Base-by-base conservation (phyloP, 2,797 vertebrate genomes). In the Manis pentadactyla region DNA sequence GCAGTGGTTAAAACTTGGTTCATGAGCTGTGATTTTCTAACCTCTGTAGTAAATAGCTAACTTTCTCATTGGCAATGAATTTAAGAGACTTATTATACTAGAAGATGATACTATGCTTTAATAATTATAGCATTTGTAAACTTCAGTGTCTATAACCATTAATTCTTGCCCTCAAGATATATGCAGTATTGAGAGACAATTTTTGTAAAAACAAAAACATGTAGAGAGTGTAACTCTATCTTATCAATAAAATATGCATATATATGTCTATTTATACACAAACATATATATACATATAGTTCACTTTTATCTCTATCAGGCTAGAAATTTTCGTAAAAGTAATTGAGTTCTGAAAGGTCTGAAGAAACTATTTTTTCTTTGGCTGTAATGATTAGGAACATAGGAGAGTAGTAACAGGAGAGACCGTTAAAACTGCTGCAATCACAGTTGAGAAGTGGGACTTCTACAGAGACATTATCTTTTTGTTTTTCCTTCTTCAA, bases 301-400 rank as follows among this genome's bases (percentile, higher is more conserved):
- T 71, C n/a, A 61, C 17, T 29, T 83, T 71, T 13, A 93, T 64
- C 6, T 83, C 18, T 81, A 68, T 5, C 1, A 77, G 84, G 8
- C 68, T 69, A 77, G 46, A 87, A 29, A 29, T 90, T 87, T 82
- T 83, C 46, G 77, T 21, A 63, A 96, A 82, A 91, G 25, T 73
- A 27, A 57, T 34, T 69, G 34, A 74, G 15, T 78, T 91, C 63
- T 77, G 25, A 90, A 90, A 29, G 17, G 23, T 63, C 27, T 42
- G 4, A 66, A 64, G 5, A 74, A 83, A 42, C 14, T 66, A 3
- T 66, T 93, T 73, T 49, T 66, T 27, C 14, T 25, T 71, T 83
- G 31, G 2, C 37, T 57, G 3, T 71, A 87, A 75, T 11, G 15
- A 83, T 5, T 23, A 69, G 42, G 7, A 17, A 25, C 8, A 57